phyloP scores from a whole-genome alignment of 1,140 invertebrate species.

The Mesaphorura yosii region DNA sequence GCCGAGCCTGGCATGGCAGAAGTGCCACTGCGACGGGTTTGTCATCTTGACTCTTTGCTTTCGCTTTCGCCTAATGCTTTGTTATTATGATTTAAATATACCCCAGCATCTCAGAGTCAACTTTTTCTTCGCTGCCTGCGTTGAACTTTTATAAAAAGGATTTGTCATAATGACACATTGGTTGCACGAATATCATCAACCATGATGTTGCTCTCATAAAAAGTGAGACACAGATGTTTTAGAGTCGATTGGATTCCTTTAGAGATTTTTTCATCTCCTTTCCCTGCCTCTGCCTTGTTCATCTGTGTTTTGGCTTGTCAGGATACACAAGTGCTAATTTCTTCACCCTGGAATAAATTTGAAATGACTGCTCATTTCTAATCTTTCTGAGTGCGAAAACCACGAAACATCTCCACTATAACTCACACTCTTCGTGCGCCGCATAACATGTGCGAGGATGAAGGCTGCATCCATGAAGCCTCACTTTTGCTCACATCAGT shows the following conservation, averaged over 20 bases:
- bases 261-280: too few relatives aligned
- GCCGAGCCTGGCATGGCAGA: not conserved
- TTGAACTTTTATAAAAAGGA: conserved; percentile 30
- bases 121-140: too few relatives aligned
- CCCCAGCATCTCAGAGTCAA: too few relatives aligned
- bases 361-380: conserved; percentile 29
- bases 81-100: too few relatives aligned
- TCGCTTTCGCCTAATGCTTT: too few relatives aligned
- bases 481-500: too few relatives aligned
- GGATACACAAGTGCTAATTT: conserved; percentile 26
- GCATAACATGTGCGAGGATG: too few relatives aligned
- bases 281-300: too few relatives aligned
- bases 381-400: not conserved
- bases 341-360: conserved; percentile 26
- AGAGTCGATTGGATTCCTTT: conserved; percentile 25
- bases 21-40: too few relatives aligned
- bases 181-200: conserved; percentile 16
- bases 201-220: conserved; percentile 11
- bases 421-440: not conserved
- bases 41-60: too few relatives aligned
- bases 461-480: too few relatives aligned
- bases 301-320: conserved; percentile 19
- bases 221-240: conserved; percentile 26
- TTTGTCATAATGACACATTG: conserved; percentile 30
- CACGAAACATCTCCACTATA: not conserved